A percentile compares a stretch with the other conserved stretches of the same genome.
Conservation (phyloP, 1,140 invertebrate species). For the Grapholita molesta region DNA sequence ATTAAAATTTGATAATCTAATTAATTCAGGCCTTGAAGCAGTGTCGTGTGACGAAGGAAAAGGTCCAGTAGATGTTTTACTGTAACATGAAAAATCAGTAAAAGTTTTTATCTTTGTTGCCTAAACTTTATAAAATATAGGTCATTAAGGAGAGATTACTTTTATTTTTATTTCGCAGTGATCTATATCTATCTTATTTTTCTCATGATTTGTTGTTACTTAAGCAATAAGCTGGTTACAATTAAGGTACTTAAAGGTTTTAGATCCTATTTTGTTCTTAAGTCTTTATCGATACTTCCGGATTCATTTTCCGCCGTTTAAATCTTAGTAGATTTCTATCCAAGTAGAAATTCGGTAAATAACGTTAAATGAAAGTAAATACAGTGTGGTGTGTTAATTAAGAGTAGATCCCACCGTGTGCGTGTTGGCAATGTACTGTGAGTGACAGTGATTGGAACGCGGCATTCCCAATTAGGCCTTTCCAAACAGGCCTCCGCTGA, state of each 20-base stretch:
- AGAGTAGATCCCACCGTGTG: slow-evolving; percentile 1
- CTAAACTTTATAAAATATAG: too few relatives aligned
- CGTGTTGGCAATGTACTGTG: slow-evolving; percentile 4
- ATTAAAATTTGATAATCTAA: too few relatives aligned
- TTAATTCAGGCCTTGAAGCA: too few relatives aligned
- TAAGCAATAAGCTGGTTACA: background rate
- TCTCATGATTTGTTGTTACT: background rate
- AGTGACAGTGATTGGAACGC: slow-evolving; percentile 13
- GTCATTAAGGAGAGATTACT: too few relatives aligned
- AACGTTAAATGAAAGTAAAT: background rate
- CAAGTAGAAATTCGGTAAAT: background rate
- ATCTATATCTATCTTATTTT: too few relatives aligned
- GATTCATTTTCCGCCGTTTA: background rate
- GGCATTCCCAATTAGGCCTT: slow-evolving; percentile 18
- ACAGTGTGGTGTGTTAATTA: background rate
- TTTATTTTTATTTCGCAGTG: too few relatives aligned
- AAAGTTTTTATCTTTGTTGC: too few relatives aligned
- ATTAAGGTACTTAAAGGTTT: background rate
- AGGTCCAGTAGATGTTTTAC: too few relatives aligned
- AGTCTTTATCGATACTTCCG: background rate
- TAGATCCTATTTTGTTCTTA: background rate
- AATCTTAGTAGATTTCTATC: background rate
- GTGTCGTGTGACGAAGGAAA: too few relatives aligned
- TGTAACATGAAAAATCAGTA: too few relatives aligned
- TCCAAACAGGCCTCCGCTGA: slow-evolving; percentile 14